Evolutionary conservation across 1,140 invertebrate genomes (phyloP).

Genomic region (Leptoteleia sp.): DNA sequence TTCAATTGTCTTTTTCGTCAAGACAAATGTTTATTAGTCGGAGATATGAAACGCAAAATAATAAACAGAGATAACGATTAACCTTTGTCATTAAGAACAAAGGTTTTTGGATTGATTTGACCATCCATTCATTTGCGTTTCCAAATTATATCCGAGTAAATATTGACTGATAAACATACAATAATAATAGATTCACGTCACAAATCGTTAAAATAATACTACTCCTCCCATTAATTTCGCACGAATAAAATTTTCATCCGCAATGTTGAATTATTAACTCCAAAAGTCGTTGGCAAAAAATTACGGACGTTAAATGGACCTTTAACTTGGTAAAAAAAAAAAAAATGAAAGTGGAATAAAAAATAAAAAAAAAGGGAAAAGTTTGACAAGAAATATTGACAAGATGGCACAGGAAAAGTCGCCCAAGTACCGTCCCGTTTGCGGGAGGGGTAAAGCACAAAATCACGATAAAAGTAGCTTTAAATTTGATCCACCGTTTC

Average conservation of each 20-base stretch:
- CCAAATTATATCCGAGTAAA: constrained; percentile 26
- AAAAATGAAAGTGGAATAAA: no score
- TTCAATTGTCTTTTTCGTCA: background rate
- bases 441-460: constrained; percentile 1
- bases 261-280: no score
- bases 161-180: constrained; percentile 34
- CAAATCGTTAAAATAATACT: constrained; percentile 19
- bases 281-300: no score
- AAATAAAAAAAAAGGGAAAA: no score
- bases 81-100: constrained; percentile 22
- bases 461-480: constrained; percentile 30
- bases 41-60: constrained; percentile 19
- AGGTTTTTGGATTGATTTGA: constrained; percentile 23
- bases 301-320: no score
- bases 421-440: constrained; percentile 26
- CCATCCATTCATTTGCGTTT: constrained; percentile 20
- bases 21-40: constrained; percentile 1
- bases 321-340: no score
- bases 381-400: no score
- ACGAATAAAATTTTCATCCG: no score
- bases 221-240: no score
- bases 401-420: no score
- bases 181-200: constrained; percentile 26
- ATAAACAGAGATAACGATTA: constrained; percentile 41
- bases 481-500: constrained; percentile 47